Evolutionary conservation across 2,113 vertebrate genomes (phyloP).

Genomic region (Hypocryptadius cinnamomeus): DNA sequence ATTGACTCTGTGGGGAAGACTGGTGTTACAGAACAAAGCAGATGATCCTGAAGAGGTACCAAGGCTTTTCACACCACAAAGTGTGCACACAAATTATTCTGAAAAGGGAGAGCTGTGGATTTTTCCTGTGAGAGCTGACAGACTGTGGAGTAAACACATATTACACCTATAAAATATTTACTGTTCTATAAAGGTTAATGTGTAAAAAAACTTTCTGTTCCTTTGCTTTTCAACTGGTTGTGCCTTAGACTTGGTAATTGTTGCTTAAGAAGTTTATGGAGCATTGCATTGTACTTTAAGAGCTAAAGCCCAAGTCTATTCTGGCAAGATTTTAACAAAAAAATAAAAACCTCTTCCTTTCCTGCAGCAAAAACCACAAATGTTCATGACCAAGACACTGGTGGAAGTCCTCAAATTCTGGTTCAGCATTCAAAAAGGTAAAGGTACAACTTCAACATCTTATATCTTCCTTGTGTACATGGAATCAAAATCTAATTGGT

Average conservation of each 20-base stretch:
- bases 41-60: slow-evolving; percentile 73
- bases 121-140: neutral
- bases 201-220: neutral
- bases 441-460: neutral
- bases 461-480: neutral
- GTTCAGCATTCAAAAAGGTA: slow-evolving; percentile 79
- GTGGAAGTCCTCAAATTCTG: slow-evolving; percentile 81
- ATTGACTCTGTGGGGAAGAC: slow-evolving; percentile 77
- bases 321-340: neutral
- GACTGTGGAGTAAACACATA: neutral
- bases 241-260: neutral
- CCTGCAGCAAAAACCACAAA: slow-evolving; percentile 75
- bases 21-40: slow-evolving; percentile 76
- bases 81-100: neutral
- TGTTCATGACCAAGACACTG: slow-evolving; percentile 74
- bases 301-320: neutral
- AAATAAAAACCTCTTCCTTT: neutral
- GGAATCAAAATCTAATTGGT: neutral
- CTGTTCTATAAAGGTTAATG: neutral
- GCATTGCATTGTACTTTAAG: neutral
- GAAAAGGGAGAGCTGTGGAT: neutral
- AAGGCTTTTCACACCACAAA: neutral
- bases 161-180: neutral
- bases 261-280: neutral
- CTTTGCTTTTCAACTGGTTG: neutral